Conservation (phyloP, 2,113 vertebrate species). For the Pontoporia blainvillei region DNA sequence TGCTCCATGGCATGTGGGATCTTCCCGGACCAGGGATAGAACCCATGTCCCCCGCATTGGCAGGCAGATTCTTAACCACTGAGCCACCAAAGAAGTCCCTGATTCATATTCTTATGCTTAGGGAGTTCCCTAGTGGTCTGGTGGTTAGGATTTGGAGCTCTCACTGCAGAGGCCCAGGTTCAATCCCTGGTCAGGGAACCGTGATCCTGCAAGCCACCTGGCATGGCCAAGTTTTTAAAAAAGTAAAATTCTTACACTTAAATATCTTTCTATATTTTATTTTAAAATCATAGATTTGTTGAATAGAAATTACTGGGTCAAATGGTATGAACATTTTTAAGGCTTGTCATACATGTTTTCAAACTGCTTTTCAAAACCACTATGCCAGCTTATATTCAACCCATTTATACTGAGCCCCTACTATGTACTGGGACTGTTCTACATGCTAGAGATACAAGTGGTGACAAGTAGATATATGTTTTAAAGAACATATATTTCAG, state of each 20-base stretch:
- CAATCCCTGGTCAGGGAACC: not conserved
- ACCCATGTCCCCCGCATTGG: no score
- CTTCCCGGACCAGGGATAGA: no score
- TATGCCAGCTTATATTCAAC: not conserved
- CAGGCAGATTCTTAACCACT: not conserved
- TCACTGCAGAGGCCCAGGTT: not conserved
- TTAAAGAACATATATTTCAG: not conserved
- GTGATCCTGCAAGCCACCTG: not conserved
- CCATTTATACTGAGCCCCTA: not conserved
- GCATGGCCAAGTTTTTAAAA: not conserved
- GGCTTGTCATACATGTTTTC: not conserved
- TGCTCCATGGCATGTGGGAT: no score
- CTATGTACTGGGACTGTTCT: not conserved
- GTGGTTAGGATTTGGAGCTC: not conserved
- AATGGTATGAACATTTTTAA: not conserved
- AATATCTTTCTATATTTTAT: not conserved
- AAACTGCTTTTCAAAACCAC: not conserved
- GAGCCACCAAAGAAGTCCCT: not conserved
- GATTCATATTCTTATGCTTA: not conserved
- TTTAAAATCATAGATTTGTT: not conserved
- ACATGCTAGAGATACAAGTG: not conserved
- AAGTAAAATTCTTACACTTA: not conserved
- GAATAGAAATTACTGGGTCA: not conserved
- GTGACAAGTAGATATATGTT: not conserved
- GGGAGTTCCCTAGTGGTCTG: not conserved